Evolutionary conservation across 2,113 vertebrate genomes (phyloP).

Genomic region (Ploceus nigricollis): DNA sequence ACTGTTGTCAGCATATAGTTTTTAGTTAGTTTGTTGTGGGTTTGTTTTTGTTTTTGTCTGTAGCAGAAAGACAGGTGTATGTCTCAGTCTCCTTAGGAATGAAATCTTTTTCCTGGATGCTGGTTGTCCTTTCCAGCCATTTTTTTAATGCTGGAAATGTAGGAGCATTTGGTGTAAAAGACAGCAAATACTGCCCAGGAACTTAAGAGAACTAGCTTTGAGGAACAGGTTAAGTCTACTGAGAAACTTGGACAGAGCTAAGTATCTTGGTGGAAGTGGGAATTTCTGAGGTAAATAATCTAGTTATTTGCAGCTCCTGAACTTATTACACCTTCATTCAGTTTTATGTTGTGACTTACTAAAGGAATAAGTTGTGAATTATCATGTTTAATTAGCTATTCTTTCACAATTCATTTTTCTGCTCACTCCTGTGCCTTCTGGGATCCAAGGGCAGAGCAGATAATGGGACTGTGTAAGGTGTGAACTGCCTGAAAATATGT

Average conservation of each 20-base stretch:
- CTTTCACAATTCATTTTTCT: background rate
- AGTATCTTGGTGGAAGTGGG: background rate
- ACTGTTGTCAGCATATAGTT: background rate
- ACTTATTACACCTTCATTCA: background rate
- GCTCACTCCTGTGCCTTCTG: background rate
- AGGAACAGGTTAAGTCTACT: background rate
- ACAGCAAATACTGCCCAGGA: background rate
- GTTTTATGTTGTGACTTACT: background rate
- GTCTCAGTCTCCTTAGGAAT: background rate
- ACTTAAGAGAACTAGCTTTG: background rate
- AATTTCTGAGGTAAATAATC: background rate
- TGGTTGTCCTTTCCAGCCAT: background rate
- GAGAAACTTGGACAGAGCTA: background rate
- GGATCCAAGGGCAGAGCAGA: background rate
- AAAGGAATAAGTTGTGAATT: background rate
- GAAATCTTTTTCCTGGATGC: background rate
- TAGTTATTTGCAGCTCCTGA: background rate
- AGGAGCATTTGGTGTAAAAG: background rate
- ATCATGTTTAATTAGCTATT: background rate
- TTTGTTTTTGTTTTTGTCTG: background rate
- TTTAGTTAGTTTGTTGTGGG: background rate
- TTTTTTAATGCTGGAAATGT: background rate
- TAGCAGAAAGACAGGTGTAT: background rate
- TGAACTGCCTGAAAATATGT: background rate
- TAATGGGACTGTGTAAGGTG: background rate